Conservation (phyloP, 1,140 invertebrate genomes). For the Drosophila nikananu region DNA sequence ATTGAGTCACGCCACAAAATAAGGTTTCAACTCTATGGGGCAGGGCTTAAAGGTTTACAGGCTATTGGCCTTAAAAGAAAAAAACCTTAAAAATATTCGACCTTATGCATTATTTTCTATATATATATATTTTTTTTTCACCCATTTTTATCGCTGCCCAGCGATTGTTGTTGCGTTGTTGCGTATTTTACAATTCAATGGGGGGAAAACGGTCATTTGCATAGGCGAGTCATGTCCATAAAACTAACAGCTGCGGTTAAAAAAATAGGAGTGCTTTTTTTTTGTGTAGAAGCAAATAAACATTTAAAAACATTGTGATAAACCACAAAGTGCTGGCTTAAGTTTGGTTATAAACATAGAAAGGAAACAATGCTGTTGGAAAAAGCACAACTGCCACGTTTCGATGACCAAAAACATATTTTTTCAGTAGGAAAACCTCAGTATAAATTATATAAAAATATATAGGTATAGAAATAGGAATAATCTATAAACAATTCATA, state of each 20-base stretch:
- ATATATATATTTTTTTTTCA: background rate
- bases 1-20: background rate
- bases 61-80: background rate
- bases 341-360: background rate
- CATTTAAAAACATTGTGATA: background rate
- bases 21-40: background rate
- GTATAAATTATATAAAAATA: no score
- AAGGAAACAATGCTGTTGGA: background rate
- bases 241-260: conserved; percentile 8
- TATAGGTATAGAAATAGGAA: no score
- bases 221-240: conserved; percentile 63
- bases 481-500: background rate
- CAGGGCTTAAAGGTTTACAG: background rate
- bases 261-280: background rate
- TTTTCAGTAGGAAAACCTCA: background rate
- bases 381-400: no score
- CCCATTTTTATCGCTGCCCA: conserved; percentile 12
- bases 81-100: conserved; percentile 24
- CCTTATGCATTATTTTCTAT: background rate
- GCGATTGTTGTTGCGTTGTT: conserved; percentile 55
- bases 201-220: conserved; percentile 59
- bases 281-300: background rate
- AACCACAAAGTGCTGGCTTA: no score
- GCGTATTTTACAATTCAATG: conserved; percentile 80
- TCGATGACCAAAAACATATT: no score